Percentiles rank a stretch among this genome's conserved stretches.
phyloP scores from a whole-genome alignment of 1,140 invertebrate species.

The Drosophila burlai region DNA sequence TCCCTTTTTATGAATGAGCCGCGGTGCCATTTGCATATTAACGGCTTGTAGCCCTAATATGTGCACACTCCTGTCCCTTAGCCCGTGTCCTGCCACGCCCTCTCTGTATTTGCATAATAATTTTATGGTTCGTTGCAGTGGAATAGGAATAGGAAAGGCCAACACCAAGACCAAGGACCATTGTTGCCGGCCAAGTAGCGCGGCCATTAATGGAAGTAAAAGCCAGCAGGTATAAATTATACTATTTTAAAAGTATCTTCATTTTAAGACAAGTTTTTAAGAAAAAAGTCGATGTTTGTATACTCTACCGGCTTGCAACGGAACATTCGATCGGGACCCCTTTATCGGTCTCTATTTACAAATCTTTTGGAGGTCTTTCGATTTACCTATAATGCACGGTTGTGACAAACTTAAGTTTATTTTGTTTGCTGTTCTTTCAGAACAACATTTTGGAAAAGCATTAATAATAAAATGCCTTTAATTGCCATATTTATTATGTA shows the following conservation, averaged over 20 bases:
- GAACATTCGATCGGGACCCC: no score
- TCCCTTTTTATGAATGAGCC: conserved; percentile 56
- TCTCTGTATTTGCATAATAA: conserved; percentile 74
- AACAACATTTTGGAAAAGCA: no score
- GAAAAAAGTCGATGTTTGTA: no score
- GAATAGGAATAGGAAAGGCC: conserved; percentile 60
- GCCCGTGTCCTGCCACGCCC: conserved; percentile 7
- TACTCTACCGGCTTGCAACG: no score
- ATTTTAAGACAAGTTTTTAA: neutral
- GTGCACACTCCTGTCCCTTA: conserved; percentile 50
- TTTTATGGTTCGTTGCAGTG: conserved; percentile 77
- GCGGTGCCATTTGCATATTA: conserved; percentile 74
- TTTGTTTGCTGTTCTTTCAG: no score
- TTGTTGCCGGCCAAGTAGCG: conserved; percentile 62
- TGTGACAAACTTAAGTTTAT: no score
- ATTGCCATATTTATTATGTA: no score
- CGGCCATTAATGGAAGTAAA: conserved; percentile 57
- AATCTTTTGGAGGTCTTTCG: no score
- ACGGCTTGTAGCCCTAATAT: conserved; percentile 77
- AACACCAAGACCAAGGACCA: conserved; percentile 47
- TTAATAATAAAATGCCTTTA: no score
- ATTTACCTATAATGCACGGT: no score
- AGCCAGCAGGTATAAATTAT: conserved; percentile 13
- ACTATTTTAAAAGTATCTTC: conserved; percentile 6
- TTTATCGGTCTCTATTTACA: no score